phyloP scores from a whole-genome alignment of 2,113 vertebrate species.

The Bambusicola thoracicus region DNA sequence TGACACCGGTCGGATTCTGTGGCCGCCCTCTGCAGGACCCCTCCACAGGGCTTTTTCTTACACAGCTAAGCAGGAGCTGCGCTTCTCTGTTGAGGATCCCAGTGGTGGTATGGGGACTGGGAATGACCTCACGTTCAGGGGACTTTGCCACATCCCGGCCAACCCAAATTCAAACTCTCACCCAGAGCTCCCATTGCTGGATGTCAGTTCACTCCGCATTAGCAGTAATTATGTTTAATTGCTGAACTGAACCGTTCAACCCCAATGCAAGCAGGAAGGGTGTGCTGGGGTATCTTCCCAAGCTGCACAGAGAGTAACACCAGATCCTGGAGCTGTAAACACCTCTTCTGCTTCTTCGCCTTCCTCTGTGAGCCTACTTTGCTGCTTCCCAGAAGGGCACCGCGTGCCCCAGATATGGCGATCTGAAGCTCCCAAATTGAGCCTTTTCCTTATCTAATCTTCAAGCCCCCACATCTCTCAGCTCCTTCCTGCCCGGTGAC shows the following conservation, averaged over 20 bases:
- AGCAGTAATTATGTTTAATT: rapidly evolving
- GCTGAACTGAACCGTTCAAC: neutral
- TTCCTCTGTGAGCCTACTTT: rapidly evolving
- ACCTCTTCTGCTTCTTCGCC: neutral
- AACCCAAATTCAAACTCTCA: neutral
- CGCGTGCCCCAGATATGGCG: neutral
- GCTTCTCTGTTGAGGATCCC: neutral
- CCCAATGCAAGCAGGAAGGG: rapidly evolving
- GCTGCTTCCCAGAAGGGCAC: rapidly evolving
- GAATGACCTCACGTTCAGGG: neutral
- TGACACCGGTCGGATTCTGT: neutral
- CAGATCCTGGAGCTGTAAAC: neutral
- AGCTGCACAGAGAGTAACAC: rapidly evolving
- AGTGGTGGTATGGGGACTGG: neutral
- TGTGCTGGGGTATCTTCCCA: neutral
- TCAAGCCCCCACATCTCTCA: neutral
- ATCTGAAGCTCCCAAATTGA: conserved; percentile 13
- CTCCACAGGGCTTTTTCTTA: neutral
- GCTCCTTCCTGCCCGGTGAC: conserved; percentile 61
- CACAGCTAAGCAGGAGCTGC: neutral
- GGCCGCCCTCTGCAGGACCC: neutral
- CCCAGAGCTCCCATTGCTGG: neutral
- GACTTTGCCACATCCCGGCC: neutral
- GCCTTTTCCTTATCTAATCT: conserved; percentile 62
- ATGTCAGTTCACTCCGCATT: neutral